A percentile compares a stretch with the other conserved stretches of the same genome.
Conservation (phyloP, 2,888 invertebrate species). For the Heliconius sara region DNA sequence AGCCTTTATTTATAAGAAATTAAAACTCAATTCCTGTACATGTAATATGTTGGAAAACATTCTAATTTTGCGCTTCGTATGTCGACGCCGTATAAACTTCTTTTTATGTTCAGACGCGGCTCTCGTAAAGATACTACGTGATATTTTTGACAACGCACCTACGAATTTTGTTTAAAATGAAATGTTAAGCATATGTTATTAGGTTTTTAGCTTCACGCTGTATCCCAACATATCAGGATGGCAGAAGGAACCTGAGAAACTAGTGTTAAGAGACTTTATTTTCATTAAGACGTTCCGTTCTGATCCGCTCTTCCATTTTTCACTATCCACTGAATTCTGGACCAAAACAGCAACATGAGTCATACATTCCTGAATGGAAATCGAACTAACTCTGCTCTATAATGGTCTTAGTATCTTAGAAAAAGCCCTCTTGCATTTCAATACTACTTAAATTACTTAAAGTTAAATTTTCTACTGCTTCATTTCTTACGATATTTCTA, state of each 20-base stretch:
- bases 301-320: not conserved
- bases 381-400: too few species aligned
- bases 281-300: too few species aligned
- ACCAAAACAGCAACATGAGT: too few species aligned
- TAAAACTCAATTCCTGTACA: conserved; percentile 34
- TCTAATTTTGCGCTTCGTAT: conserved; percentile 50
- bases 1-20: conserved; percentile 19
- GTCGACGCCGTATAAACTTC: conserved; percentile 66
- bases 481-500: too few species aligned
- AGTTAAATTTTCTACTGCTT: too few species aligned
- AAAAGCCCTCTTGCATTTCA: too few species aligned
- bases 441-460: too few species aligned
- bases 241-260: not conserved
- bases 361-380: too few species aligned
- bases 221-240: not conserved
- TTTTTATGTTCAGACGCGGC: conserved; percentile 76
- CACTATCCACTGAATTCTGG: not conserved
- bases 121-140: conserved; percentile 76
- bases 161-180: conserved; percentile 57
- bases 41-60: conserved; percentile 12
- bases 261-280: not conserved
- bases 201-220: conserved; percentile 3
- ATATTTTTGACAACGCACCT: conserved; percentile 72
- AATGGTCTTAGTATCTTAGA: too few species aligned
- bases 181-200: conserved; percentile 47